Evolutionary conservation across 2,888 invertebrate genomes (phyloP).

Genomic region (Drosophila colorata): DNA sequence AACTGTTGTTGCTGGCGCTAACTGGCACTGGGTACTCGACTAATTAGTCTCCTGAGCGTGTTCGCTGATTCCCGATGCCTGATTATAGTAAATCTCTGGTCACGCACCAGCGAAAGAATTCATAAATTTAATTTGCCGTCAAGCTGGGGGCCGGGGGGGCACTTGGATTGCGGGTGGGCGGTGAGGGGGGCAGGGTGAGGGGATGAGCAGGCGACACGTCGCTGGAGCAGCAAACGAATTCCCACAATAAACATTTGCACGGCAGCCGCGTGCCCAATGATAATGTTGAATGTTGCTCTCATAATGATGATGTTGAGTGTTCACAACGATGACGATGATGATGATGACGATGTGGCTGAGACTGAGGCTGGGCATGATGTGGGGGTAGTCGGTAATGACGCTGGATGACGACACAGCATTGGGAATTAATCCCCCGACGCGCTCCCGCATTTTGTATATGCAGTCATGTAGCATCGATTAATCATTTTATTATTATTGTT

Average conservation of each 20-base stretch:
- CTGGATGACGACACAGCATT: constrained; percentile 76
- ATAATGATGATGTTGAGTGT: constrained; percentile 39
- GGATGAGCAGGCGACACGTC: constrained; percentile 52
- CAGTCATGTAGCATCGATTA: constrained; percentile 81
- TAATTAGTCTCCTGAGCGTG: constrained; percentile 80
- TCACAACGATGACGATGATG: constrained; percentile 36
- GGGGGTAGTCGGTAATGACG: constrained; percentile 60
- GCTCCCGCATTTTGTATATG: constrained; percentile 64
- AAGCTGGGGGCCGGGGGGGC: constrained; percentile 6
- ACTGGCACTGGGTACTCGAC: constrained; percentile 50
- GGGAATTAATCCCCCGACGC: constrained; percentile 58
- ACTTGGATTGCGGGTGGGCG: neutral
- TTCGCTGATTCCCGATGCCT: constrained; percentile 76
- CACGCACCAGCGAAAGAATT: constrained; percentile 79
- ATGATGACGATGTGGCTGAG: constrained; percentile 31
- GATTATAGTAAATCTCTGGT: constrained; percentile 81
- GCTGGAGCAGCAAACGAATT: constrained; percentile 62
- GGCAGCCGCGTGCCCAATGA: constrained; percentile 65
- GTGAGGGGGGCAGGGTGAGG: neutral
- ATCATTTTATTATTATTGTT: constrained; percentile 80
- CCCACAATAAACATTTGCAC: constrained; percentile 79
- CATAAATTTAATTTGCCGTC: constrained; percentile 78
- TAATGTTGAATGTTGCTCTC: constrained; percentile 49
- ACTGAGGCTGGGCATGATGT: constrained; percentile 8
- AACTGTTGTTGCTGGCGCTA: constrained; percentile 19